Conservation (phyloP, 2,797 vertebrate genomes). For the Gambelia wislizenii region DNA sequence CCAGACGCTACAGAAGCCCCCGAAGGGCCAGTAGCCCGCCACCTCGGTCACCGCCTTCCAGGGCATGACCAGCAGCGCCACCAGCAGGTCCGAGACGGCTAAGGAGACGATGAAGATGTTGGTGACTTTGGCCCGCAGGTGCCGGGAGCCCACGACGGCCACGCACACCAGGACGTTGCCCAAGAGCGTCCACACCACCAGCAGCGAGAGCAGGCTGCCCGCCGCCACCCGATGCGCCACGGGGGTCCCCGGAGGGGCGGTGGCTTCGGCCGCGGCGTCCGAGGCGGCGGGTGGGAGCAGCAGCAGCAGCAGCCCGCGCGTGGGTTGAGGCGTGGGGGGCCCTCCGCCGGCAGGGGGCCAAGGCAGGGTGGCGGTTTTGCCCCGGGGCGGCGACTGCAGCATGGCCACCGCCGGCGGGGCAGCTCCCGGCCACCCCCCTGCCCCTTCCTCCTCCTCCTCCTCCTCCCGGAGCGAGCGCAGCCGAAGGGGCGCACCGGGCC, state of each 20-base stretch:
- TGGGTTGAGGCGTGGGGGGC: slow-evolving; percentile 41
- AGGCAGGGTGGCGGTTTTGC: background rate
- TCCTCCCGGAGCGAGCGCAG: background rate
- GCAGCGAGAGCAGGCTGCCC: slow-evolving; percentile 86
- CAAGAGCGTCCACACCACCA: slow-evolving; percentile 92
- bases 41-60: too few relatives aligned
- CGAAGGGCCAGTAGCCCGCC: slow-evolving; percentile 75
- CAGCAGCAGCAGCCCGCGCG: background rate
- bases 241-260: background rate
- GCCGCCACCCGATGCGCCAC: slow-evolving; percentile 81
- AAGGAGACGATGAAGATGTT: slow-evolving; percentile 94
- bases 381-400: background rate
- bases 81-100: slow-evolving; percentile 85
- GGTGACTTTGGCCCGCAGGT: slow-evolving; percentile 91
- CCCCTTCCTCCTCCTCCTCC: too few relatives aligned
- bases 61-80: too few relatives aligned
- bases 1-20: slow-evolving; percentile 93
- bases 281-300: too few relatives aligned
- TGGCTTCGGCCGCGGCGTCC: too few relatives aligned
- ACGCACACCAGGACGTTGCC: slow-evolving; percentile 93
- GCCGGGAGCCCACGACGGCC: slow-evolving; percentile 89
- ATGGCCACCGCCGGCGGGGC: background rate
- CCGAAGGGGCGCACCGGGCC: background rate
- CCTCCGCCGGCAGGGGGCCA: background rate
- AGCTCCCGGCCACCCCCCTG: background rate